These are phyloP conservation scores for Hypothenemus hampei DNA, from an alignment of 1,140 invertebrate genomes.

Conservation along the genomic window DNA sequence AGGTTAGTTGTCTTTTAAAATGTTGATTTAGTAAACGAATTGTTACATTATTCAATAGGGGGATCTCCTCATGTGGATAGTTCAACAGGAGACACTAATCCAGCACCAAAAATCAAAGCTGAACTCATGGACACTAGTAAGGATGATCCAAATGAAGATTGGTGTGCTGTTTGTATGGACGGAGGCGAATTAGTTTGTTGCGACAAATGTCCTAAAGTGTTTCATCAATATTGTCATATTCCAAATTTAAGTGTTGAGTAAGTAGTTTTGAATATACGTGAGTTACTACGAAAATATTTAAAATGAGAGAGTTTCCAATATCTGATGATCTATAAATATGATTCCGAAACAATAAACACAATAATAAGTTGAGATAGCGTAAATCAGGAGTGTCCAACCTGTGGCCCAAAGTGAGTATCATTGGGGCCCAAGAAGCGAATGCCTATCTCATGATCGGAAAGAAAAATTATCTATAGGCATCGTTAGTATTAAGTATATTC, in stretches of 20 bases:
- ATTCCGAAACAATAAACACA: no score
- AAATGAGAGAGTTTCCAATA: no score
- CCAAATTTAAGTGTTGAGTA: slow-evolving; percentile 76
- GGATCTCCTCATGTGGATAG: slow-evolving; percentile 58
- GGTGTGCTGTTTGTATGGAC: slow-evolving; percentile 93
- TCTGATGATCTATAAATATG: no score
- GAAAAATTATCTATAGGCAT: no score
- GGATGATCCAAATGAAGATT: slow-evolving; percentile 90
- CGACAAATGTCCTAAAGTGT: slow-evolving; percentile 90
- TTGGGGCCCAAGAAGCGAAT: no score
- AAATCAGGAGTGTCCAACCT: no score
- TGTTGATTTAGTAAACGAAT: slow-evolving; percentile 5
- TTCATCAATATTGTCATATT: slow-evolving; percentile 90
- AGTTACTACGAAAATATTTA: no score
- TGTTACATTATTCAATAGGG: slow-evolving; percentile 11
- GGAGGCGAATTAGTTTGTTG: slow-evolving; percentile 91
- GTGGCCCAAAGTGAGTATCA: no score
- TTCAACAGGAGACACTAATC: slow-evolving; percentile 50
- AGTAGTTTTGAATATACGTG: slow-evolving; percentile 40
- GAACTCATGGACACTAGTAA: slow-evolving; percentile 48
- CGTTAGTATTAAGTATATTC: no score
- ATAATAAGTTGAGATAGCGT: no score
- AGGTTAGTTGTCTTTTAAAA: slow-evolving; percentile 23
- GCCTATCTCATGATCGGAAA: no score
- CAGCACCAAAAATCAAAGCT: slow-evolving; percentile 35